These are phyloP conservation scores for Frankliniella intonsa DNA, from an alignment of 2,888 invertebrate genomes.

Conservation along the genomic window DNA sequence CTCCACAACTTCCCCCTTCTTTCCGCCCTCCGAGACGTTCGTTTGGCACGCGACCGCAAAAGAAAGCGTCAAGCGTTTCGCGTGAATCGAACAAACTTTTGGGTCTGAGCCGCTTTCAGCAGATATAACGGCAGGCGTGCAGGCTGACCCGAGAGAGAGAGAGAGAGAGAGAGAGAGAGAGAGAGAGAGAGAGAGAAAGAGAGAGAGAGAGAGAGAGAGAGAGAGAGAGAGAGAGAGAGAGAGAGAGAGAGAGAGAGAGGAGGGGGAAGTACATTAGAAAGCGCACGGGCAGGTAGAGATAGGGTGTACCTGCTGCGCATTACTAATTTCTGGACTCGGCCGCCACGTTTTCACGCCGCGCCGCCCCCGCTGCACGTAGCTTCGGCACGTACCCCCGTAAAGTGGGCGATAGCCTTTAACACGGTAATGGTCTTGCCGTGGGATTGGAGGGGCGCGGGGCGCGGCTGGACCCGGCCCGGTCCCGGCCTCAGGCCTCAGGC, in stretches of 20 bases:
- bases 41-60: constrained; percentile 2
- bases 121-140: too few relatives aligned
- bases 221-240: constrained; percentile 35
- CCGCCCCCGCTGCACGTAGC: constrained; percentile 35
- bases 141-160: constrained; percentile 31
- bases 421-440: too few relatives aligned
- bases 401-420: too few relatives aligned
- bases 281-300: constrained; percentile 38
- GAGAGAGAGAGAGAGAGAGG: constrained; percentile 34
- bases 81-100: constrained; percentile 12
- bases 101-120: background rate
- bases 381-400: too few relatives aligned
- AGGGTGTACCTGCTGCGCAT: constrained; percentile 31
- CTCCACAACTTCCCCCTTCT: background rate
- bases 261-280: constrained; percentile 34
- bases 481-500: background rate
- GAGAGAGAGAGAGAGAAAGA: constrained; percentile 34
- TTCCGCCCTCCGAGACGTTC: background rate
- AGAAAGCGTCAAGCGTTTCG: constrained; percentile 3
- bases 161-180: constrained; percentile 35
- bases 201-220: constrained; percentile 36
- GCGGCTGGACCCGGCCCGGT: background rate
- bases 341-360: constrained; percentile 32
- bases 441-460: too few relatives aligned
- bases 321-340: constrained; percentile 31